Conservation (phyloP, 2,113 vertebrate genomes). For the Montifringilla adamsi region DNA sequence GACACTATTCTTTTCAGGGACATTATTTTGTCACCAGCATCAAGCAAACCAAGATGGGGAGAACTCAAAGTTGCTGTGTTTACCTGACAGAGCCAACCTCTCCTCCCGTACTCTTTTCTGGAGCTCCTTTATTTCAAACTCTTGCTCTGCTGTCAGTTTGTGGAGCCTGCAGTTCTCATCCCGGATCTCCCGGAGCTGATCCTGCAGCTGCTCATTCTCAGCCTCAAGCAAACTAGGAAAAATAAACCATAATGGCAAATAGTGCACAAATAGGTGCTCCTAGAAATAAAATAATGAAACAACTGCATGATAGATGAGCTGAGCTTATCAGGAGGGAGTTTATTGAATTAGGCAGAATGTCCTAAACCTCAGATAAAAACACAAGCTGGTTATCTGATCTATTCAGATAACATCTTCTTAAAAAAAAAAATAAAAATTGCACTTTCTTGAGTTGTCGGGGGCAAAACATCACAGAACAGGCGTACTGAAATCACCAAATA, state of each 20-base stretch:
- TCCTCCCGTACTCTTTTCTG: slow-evolving; percentile 85
- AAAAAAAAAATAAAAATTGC: background rate
- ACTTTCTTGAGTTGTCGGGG: background rate
- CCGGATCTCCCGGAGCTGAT: slow-evolving; percentile 77
- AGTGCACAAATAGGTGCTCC: background rate
- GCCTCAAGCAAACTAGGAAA: slow-evolving; percentile 67
- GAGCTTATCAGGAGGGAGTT: background rate
- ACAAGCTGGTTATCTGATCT: background rate
- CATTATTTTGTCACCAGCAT: background rate
- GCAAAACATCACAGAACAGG: background rate
- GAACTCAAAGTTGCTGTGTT: background rate
- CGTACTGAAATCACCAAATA: background rate
- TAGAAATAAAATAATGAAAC: background rate
- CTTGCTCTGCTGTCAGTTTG: slow-evolving; percentile 86
- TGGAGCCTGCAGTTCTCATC: slow-evolving; percentile 89
- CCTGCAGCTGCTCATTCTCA: slow-evolving; percentile 74
- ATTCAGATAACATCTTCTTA: background rate
- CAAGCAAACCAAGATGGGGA: background rate
- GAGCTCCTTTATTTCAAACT: slow-evolving; percentile 89
- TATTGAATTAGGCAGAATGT: background rate
- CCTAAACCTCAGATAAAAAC: background rate
- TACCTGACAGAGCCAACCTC: slow-evolving; percentile 82
- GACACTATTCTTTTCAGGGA: background rate
- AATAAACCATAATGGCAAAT: background rate
- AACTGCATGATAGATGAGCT: background rate